A percentile compares a stretch with the other conserved stretches of the same genome.
Conservation (phyloP, 2,888 invertebrate genomes). For the Gibbula magus region DNA sequence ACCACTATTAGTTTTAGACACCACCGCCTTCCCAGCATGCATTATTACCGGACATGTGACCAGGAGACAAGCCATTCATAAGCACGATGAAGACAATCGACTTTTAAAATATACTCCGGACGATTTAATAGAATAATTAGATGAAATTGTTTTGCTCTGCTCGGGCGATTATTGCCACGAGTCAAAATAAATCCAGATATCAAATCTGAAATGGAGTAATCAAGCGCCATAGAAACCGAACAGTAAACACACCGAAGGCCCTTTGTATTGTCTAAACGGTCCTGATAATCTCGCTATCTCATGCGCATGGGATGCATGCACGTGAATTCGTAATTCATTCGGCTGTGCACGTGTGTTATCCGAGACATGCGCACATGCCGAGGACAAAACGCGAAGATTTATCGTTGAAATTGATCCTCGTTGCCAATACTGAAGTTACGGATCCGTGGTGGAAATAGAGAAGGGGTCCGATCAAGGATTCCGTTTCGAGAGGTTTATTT, state of each 20-base stretch:
- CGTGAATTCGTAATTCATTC: not conserved
- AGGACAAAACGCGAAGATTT: not conserved
- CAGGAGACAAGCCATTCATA: not conserved
- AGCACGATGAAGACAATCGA: not conserved
- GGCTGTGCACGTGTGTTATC: not conserved
- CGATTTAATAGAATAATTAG: constrained; percentile 5
- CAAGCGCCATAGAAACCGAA: not conserved
- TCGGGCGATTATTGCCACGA: not conserved
- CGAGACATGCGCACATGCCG: not conserved
- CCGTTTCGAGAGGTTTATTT: no score
- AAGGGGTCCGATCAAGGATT: not conserved
- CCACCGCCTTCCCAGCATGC: not conserved
- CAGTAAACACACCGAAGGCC: not conserved
- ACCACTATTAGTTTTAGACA: no score
- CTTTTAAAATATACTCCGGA: not conserved
- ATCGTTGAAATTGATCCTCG: no score
- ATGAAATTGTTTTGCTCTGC: not conserved
- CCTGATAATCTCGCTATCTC: not conserved
- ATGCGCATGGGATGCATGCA: not conserved
- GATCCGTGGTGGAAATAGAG: not conserved
- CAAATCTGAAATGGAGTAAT: not conserved
- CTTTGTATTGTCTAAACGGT: not conserved
- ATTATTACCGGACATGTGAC: not conserved
- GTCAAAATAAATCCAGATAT: constrained; percentile 8
- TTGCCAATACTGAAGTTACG: not conserved